These are phyloP conservation scores for Mayetiola destructor DNA, from an alignment of 2,888 invertebrate genomes.

Conservation along the genomic window DNA sequence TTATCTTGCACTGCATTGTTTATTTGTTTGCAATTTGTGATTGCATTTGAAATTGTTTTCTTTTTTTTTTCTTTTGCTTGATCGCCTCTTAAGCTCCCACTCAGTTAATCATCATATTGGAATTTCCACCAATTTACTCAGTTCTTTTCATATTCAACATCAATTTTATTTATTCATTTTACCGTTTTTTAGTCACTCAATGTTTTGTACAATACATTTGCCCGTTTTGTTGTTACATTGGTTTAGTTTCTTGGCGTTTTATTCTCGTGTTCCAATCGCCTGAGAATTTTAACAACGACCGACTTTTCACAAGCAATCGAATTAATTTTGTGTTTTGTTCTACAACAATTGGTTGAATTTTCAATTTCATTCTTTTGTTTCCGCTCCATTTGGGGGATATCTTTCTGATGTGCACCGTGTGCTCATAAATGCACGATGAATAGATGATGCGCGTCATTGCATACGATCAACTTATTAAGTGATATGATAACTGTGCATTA, in stretches of 20 bases:
- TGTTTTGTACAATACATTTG: neutral
- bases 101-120: no score
- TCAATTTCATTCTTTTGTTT: neutral
- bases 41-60: neutral
- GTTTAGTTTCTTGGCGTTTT: no score
- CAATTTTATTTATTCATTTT: neutral
- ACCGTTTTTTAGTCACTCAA: neutral
- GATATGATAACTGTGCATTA: no score
- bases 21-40: neutral
- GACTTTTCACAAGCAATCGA: neutral
- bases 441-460: no score
- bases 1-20: neutral
- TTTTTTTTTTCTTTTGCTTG: neutral
- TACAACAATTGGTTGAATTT: neutral
- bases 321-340: conserved; percentile 8
- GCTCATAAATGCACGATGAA: no score
- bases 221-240: neutral
- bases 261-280: no score
- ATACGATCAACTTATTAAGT: neutral
- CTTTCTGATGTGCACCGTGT: neutral
- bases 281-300: neutral
- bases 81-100: neutral
- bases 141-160: no score
- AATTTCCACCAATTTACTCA: no score
- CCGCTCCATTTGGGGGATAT: neutral